Base-by-base conservation (phyloP, 2,888 invertebrate genomes). In the Noctua comes region DNA sequence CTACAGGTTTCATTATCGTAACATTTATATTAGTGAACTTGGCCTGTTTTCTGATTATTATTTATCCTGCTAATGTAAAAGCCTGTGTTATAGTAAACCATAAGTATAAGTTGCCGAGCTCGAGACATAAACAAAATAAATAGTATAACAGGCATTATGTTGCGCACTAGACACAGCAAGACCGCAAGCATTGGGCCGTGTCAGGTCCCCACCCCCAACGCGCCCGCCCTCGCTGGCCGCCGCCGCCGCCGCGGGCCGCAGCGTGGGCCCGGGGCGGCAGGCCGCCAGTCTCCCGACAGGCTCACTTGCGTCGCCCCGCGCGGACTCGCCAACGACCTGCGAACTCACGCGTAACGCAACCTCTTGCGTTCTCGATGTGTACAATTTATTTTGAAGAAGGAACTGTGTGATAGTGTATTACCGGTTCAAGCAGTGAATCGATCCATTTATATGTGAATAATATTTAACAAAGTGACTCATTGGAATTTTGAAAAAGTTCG, bases 311-410 rank as follows among this genome's bases (percentile, higher is more conserved):
- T 46, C 51, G 36, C 66, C 27, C 68, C 80, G 81, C 79, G 73
- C 51, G 51, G 43, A 64, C 83, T 73, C 80, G 84, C 84, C 73
- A 79, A 81, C 74, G 76, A 86, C 82, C 76, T 86, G 76, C 79
- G 77, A 88, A 85, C 88, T 90, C 91, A 87, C 90, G 91, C 91
- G 90, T 86, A 89, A 88, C 91, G 87, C 86, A 87, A 81, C 72
- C 78, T 86, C 84, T 83, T 82, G 86, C 86, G 88, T 85, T 90
- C 85, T 84, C 86, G 88, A 88, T 89, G 88, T 89, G 89, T 83
- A 86, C 82, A 80, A 59, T 48, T n/a, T 80, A 76, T 86, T 83
- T 88, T 76, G 68, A 82, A 86, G 79, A 79, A 76, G 79, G 77
- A 79, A 84, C 76, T 76, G 65, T 79, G 77, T 85, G 76, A 76